phyloP scores from a whole-genome alignment of 2,113 vertebrate genomes.

The Syngnathoides biaculeatus region DNA sequence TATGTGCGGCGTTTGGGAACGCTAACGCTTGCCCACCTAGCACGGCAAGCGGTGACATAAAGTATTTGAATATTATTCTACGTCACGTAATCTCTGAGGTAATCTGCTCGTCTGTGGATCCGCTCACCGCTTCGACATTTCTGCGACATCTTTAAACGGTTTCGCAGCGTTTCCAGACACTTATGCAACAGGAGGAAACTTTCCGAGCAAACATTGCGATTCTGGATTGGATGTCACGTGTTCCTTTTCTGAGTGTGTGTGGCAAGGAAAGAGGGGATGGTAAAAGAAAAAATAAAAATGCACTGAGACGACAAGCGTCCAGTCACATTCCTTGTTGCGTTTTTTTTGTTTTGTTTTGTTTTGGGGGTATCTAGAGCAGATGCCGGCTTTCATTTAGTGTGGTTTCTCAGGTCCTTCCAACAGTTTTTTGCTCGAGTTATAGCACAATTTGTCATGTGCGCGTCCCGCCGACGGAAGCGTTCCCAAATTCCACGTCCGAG shows the following conservation, averaged over 20 bases:
- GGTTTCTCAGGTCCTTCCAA: conserved; percentile 58
- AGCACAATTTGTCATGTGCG: conserved; percentile 22
- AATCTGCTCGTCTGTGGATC: not conserved
- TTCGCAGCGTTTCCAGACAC: conserved; percentile 54
- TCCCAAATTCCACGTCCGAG: not conserved
- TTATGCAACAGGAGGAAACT: conserved; percentile 48
- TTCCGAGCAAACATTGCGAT: conserved; percentile 39
- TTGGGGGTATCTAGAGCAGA: conserved; percentile 11
- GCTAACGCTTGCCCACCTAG: not conserved
- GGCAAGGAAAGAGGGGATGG: not conserved
- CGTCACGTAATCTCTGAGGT: not conserved
- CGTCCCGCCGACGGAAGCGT: conserved; percentile 10
- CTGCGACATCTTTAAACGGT: conserved; percentile 44
- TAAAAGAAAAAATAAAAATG: conserved; percentile 7
- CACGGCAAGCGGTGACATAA: too few relatives aligned
- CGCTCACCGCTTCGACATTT: not conserved
- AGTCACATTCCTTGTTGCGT: conserved; percentile 10
- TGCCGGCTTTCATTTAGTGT: conserved; percentile 12
- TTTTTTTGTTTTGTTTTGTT: conserved; percentile 7
- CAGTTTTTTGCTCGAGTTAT: conserved; percentile 12
- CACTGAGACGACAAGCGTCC: conserved; percentile 31
- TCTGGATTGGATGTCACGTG: conserved; percentile 30
- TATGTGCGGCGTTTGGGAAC: not conserved
- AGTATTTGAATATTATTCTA: not conserved
- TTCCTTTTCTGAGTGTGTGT: not conserved